Conservation (phyloP, 2,888 invertebrate genomes). For the Anarsia innoxiella region DNA sequence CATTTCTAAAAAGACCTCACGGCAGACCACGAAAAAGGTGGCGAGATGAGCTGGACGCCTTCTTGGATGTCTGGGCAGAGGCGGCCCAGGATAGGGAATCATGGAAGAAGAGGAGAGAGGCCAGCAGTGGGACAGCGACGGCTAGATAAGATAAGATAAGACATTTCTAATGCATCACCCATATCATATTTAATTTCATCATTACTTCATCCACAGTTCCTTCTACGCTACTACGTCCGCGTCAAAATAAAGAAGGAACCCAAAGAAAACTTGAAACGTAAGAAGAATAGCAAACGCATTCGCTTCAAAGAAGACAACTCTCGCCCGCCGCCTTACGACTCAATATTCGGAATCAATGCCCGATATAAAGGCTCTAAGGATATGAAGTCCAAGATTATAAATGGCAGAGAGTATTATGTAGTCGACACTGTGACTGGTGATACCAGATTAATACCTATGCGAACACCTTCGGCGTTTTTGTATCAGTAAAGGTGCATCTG, state of each 20-base stretch:
- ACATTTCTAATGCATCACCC: no score
- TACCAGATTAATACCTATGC: constrained; percentile 81
- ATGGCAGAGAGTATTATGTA: constrained; percentile 86
- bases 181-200: no score
- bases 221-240: constrained; percentile 38
- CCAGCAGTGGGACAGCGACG: no score
- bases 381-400: constrained; percentile 75
- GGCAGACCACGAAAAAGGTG: no score
- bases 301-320: constrained; percentile 33
- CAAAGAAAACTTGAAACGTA: constrained; percentile 9
- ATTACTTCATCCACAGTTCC: constrained; percentile 28
- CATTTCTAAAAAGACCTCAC: no score
- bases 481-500: no score
- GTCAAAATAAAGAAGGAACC: constrained; percentile 17
- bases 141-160: no score
- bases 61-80: no score
- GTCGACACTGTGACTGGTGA: constrained; percentile 76
- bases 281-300: constrained; percentile 7
- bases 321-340: constrained; percentile 81
- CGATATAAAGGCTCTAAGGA: constrained; percentile 35
- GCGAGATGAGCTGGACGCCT: no score
- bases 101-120: no score
- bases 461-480: constrained; percentile 85
- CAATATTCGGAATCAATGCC: constrained; percentile 65
- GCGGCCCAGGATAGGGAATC: no score